A percentile compares a stretch with the other conserved stretches of the same genome.
Evolutionary conservation across 2,888 invertebrate species (phyloP).

Genomic region (Andrena dorsata): DNA sequence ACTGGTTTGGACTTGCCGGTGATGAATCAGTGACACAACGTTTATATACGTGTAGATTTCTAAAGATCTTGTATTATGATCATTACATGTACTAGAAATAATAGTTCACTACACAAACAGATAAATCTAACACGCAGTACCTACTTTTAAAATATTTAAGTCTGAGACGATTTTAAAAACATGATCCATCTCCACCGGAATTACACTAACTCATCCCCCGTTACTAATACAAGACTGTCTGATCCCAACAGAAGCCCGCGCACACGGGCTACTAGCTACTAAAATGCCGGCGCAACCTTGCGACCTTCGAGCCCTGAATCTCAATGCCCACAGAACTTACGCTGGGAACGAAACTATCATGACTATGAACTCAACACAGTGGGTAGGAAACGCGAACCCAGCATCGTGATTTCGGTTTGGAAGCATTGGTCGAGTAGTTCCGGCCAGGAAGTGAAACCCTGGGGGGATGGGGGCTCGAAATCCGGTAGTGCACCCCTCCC

Average conservation of each 20-base stretch:
- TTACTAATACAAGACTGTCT: background rate
- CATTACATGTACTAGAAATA: no score
- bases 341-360: slow-evolving; percentile 18
- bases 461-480: slow-evolving; percentile 42
- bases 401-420: slow-evolving; percentile 72
- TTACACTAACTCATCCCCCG: no score
- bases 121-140: no score
- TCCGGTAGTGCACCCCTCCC: slow-evolving; percentile 28
- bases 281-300: background rate
- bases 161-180: no score
- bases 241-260: background rate
- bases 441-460: slow-evolving; percentile 70
- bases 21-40: no score
- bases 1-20: no score
- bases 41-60: no score
- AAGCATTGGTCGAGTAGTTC: slow-evolving; percentile 67
- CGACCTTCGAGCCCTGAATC: slow-evolving; percentile 25
- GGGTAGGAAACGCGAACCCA: slow-evolving; percentile 67
- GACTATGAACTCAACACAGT: slow-evolving; percentile 47
- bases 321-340: slow-evolving; percentile 16
- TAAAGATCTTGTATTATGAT: no score
- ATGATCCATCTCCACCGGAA: no score
- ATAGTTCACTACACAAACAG: no score
- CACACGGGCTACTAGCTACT: background rate
- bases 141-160: no score